Base-by-base conservation (phyloP, 1,140 invertebrate species). In the Campoletis sonorensis region DNA sequence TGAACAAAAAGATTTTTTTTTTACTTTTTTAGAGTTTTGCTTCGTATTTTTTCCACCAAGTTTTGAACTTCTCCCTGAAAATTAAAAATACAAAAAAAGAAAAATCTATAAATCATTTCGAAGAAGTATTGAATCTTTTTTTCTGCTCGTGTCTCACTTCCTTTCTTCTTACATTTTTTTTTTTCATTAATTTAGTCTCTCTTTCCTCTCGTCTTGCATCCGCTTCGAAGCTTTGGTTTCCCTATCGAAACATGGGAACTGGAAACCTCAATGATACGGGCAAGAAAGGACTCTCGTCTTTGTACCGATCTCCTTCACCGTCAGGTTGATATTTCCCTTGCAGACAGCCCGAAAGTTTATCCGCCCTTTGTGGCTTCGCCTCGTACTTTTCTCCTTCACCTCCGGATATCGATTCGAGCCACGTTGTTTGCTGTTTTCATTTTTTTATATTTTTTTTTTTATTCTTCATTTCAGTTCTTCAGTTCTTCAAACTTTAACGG, bases 281-380 rank as follows among this genome's bases (percentile, higher is more conserved):
- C 23, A 64, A 49, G 45, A 15, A 76, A 76, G 61, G 33, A 64
- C 61, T 5, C 21, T 27, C 61, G 61, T 64, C 23, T 64, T 61
- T 64, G 61, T 64, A 64, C 11, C 61, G 26, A 13, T 64, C 51
- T 54, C 51, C 51, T 54, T 11, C 51, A 54, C n/a, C 51, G 51
- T 18, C 61, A 27, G 61, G 5, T 64, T 64, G 23, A 64, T 64
- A 64, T 64, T 64, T 64, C 23, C 61, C 61, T 64, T 64, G 23
- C 26, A 76, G 16, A 58, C 73, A 8, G 5, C 26, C 26, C n/a
- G 27, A 78, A 78, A 40, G 30, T 37, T 37, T 33, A 61, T 61
- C 58, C 61, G 61, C 26, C 61, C 61, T 64, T 27, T 78, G 58
- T 64, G 58, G 54, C 13, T 58, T 78, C 54, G 26, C 72, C 37